Evolutionary conservation across 2,113 vertebrate species (phyloP).

Genomic region (Dascyllus trimaculatus): DNA sequence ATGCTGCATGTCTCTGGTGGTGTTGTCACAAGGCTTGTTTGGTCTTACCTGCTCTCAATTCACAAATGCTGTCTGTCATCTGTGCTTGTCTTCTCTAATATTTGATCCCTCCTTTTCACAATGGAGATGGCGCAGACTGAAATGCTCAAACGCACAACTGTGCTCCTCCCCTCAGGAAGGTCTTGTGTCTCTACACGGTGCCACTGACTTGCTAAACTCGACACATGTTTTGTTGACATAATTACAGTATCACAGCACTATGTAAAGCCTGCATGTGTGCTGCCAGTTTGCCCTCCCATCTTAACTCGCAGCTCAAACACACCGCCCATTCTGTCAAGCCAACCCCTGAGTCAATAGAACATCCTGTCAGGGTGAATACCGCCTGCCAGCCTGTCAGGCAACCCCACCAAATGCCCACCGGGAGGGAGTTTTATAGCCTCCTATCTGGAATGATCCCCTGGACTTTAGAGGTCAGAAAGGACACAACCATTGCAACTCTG

Average conservation of each 20-base stretch:
- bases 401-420: constrained; percentile 53
- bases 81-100: constrained; percentile 60
- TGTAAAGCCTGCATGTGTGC: constrained; percentile 51
- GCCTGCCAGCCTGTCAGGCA: constrained; percentile 69
- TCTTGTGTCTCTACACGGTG: constrained; percentile 52
- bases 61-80: constrained; percentile 64
- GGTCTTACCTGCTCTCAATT: constrained; percentile 65
- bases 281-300: constrained; percentile 65
- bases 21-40: constrained; percentile 62
- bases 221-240: constrained; percentile 60
- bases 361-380: constrained; percentile 73
- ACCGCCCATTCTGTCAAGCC: constrained; percentile 76
- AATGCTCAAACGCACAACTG: constrained; percentile 50
- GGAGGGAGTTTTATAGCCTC: constrained; percentile 52
- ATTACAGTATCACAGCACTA: constrained; percentile 69
- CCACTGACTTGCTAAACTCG: constrained; percentile 52
- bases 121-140: constrained; percentile 28
- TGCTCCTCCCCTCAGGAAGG: constrained; percentile 69
- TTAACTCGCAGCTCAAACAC: constrained; percentile 69
- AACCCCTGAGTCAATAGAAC: constrained; percentile 74
- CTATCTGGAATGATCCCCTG: constrained; percentile 59
- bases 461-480: constrained; percentile 64
- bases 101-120: constrained; percentile 55
- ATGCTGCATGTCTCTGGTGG: constrained; percentile 43
- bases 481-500: constrained; percentile 26